Evolutionary conservation across 2,888 invertebrate genomes (phyloP), one percentile per base, ranked within the genome.

Genomic region (Papilio elwesi): DNA sequence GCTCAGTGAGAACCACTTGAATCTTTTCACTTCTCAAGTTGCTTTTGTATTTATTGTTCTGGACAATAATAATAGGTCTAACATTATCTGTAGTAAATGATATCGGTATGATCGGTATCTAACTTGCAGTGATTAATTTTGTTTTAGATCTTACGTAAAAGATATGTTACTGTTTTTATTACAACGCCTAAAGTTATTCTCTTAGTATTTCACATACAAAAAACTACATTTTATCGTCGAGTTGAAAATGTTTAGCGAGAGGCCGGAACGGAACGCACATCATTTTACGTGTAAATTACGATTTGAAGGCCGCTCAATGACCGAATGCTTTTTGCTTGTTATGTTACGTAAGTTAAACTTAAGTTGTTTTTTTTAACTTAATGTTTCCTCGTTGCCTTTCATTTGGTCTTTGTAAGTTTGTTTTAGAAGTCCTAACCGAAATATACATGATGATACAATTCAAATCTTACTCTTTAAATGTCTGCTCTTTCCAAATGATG

Each of bases 181-280:
- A n/a, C n/a, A n/a, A n/a, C n/a, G n/a, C n/a, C n/a, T n/a, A n/a
- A n/a, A n/a, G n/a, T n/a, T n/a, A n/a, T n/a, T n/a, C n/a, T n/a
- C n/a, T n/a, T n/a, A n/a, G n/a, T n/a, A n/a, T n/a, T n/a, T n/a
- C n/a, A n/a, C n/a, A n/a, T n/a, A n/a, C n/a, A n/a, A n/a, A n/a
- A n/a, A n/a, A n/a, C n/a, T n/a, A n/a, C n/a, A n/a, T n/a, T n/a
- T n/a, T n/a, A n/a, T n/a, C n/a, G n/a, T n/a, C 26, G 38, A n/a
- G 26, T 59, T 26, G 6, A 59, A 59, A 59, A 59, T 8, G 57
- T 57, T 59, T 38, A 2, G n/a, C 59, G 9, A 38, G 38, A 59
- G 59, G 59, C 38, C 59, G 38, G 59, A 59, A 59, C 38, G 59
- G 59, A 36, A 59, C 59, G 38, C 38, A 59, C 59, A 59, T 59